Conservation (phyloP, 53 echinoderm and acorn worm genomes). For the Actinopyga echinites region DNA sequence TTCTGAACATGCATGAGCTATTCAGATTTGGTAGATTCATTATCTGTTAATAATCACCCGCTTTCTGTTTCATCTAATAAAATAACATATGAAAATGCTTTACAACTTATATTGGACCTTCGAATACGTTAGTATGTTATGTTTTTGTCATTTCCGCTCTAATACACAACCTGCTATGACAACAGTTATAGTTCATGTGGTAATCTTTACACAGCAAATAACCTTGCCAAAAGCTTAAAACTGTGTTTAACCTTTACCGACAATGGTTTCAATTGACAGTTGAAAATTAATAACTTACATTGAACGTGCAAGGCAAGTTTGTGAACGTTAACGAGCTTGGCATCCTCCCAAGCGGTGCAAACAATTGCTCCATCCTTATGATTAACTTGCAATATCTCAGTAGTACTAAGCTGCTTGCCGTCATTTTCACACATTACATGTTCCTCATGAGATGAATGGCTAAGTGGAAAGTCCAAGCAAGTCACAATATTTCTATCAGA, state of each 20-base stretch:
- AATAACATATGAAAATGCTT: too few species aligned
- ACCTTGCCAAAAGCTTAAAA: background rate
- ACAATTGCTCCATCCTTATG: constrained; percentile 25
- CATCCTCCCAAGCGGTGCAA: background rate
- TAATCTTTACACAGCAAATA: background rate
- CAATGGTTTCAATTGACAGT: background rate
- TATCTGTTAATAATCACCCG: too few species aligned
- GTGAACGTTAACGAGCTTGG: background rate
- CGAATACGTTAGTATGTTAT: too few species aligned
- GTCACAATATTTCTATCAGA: background rate
- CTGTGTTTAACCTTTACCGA: background rate
- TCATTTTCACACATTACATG: background rate
- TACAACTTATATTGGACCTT: too few species aligned
- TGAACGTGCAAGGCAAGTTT: background rate
- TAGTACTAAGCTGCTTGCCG: background rate
- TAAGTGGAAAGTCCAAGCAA: background rate
- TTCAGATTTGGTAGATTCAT: too few species aligned
- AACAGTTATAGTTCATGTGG: too few species aligned
- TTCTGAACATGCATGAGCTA: too few species aligned
- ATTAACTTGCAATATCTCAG: background rate
- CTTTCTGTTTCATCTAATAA: too few species aligned
- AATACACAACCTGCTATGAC: too few species aligned
- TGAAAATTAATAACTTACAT: background rate
- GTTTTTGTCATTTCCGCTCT: too few species aligned
- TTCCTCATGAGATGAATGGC: background rate